Conservation (phyloP, 2,797 vertebrate species). For the Danio tinwini region DNA sequence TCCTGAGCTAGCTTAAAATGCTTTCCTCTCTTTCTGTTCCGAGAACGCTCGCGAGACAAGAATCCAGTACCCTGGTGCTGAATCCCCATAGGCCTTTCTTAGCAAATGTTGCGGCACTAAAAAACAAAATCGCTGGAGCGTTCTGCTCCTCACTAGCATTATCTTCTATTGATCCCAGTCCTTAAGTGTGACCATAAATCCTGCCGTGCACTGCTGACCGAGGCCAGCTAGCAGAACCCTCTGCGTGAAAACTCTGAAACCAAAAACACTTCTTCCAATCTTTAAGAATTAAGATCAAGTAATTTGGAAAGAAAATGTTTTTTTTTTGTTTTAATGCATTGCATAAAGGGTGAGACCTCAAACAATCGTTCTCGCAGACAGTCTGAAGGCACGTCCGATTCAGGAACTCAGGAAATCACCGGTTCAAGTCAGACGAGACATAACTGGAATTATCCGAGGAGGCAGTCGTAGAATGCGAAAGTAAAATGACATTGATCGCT, state of each 20-base stretch:
- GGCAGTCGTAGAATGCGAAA: conserved; percentile 45
- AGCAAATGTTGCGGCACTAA: conserved; percentile 45
- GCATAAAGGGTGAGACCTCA: background rate
- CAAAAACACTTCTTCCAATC: background rate
- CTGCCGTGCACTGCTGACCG: conserved; percentile 27
- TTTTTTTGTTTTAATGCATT: background rate
- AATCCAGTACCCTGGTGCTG: background rate
- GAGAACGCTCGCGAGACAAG: conserved; percentile 15
- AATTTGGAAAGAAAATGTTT: background rate
- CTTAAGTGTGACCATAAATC: conserved; percentile 81
- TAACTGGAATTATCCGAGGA: conserved; percentile 49
- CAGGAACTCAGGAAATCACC: conserved; percentile 34
- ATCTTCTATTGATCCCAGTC: conserved; percentile 75
- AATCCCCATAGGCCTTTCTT: conserved; percentile 45
- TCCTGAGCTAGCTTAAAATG: background rate
- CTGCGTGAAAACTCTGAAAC: background rate
- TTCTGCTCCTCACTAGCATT: conserved; percentile 62
- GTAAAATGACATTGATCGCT: conserved; percentile 61
- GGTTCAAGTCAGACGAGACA: conserved; percentile 33
- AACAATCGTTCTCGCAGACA: background rate
- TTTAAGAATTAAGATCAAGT: background rate
- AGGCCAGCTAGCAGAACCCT: conserved; percentile 25
- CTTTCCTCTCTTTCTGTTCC: conserved; percentile 26
- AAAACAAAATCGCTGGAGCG: conserved; percentile 28
- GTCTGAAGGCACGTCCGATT: background rate